Evolutionary conservation across 2,888 invertebrate genomes (phyloP), one percentile per base, ranked within the genome.

Genomic region (Stictocephala bisonia): DNA sequence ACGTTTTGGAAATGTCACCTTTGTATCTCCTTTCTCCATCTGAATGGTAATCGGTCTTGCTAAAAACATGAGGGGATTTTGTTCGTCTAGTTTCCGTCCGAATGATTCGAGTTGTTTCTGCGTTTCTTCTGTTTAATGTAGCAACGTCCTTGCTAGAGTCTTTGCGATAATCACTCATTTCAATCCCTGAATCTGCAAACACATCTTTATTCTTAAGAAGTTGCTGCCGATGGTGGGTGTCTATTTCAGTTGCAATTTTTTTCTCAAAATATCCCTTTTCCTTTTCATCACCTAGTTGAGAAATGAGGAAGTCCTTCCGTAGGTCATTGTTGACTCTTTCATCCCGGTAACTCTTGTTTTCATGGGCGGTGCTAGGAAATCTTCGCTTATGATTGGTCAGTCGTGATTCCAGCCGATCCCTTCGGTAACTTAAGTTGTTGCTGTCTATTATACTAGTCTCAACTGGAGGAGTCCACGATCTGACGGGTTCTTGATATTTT

Each of bases 401-500:
- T 74, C 93, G 87, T 0, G 93, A 93, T 82, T 94, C 93, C 15
- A 94, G 85, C 41, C 92, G 87, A 75, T 93, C 91, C 15, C 93
- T 86, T 66, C 93, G 85, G 29, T 91, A 90, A 80, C 93, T 91
- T 72, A 93, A 82, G 80, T 92, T 90, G 58, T 83, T 60, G 53
- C 51, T 72, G 70, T 71, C 60, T 35, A 69, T 58, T 69, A 64
- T 13, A 53, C 72, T 64, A n/a, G 64, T 66, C 18, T 64, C 72
- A 11, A 35, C 31, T 0, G 66, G 40, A 4, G 31, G 72, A 9
- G 51, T 66, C 72, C 64, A 64, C 3, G 53, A 24, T 53, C 53
- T 51, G 20, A 72, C 27, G 26, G 77, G 68, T 68, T 74, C 72
- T 67, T 74, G 71, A 56, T 72, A 44, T 51, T 72, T 64, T 48